Conservation (phyloP, 2,113 vertebrate species). For the Cyprinus carpio region DNA sequence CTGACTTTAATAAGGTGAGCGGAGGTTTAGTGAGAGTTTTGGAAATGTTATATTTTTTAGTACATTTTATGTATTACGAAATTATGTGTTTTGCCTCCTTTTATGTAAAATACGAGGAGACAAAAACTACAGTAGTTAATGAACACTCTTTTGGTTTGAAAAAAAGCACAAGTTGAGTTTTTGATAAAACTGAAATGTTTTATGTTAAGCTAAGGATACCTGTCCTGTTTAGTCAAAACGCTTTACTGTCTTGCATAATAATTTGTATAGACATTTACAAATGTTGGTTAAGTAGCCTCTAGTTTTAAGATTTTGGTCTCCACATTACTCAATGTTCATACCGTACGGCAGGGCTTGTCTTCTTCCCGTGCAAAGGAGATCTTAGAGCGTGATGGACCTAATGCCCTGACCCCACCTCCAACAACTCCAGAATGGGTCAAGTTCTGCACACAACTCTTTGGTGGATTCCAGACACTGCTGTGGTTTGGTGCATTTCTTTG, state of each 20-base stretch:
- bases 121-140: neutral
- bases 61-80: neutral
- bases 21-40: neutral
- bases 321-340: neutral
- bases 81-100: neutral
- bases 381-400: constrained; percentile 90
- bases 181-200: neutral
- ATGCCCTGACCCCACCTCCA: constrained; percentile 91
- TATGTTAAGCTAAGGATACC: neutral
- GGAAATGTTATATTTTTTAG: neutral
- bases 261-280: neutral
- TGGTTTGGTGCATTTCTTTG: constrained; percentile 96
- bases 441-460: constrained; percentile 91
- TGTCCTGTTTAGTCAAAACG: neutral
- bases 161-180: neutral
- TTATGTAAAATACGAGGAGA: neutral
- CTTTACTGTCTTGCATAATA: neutral
- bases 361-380: constrained; percentile 84
- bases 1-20: constrained; percentile 89
- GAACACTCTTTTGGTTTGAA: neutral
- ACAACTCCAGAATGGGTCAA: constrained; percentile 97
- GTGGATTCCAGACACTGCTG: constrained; percentile 90
- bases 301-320: neutral
- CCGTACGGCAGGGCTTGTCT: constrained; percentile 69
- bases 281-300: neutral